Conservation (phyloP, 53 echinoderm and acorn worm genomes). For the Zoroaster sp. region DNA sequence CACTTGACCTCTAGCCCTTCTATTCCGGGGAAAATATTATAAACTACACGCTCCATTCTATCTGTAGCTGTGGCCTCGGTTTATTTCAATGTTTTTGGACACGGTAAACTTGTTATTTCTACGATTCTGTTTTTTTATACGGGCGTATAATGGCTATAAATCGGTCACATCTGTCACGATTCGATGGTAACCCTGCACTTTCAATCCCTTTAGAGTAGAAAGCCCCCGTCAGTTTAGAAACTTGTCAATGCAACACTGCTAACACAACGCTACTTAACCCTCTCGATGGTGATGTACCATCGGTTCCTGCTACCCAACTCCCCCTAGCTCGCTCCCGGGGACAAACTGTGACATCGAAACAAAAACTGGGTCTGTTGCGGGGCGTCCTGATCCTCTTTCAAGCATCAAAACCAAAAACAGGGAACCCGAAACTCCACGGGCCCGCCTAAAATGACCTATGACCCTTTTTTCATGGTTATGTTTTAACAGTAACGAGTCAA, state of each 20-base stretch:
- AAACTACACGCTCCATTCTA: neutral
- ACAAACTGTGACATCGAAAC: slow-evolving; percentile 19
- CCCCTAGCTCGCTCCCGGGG: neutral
- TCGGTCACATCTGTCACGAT: neutral
- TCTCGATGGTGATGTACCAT: neutral
- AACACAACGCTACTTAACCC: neutral
- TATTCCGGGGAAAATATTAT: neutral
- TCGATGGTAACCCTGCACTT: neutral
- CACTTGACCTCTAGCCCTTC: neutral
- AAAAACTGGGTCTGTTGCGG: slow-evolving; percentile 28
- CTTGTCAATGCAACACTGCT: neutral
- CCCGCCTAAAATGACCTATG: slow-evolving; percentile 11
- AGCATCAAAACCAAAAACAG: neutral
- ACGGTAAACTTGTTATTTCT: neutral
- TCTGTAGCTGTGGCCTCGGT: neutral
- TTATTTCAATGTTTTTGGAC: neutral
- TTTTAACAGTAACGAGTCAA: no score
- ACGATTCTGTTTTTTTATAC: neutral
- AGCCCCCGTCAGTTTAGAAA: neutral
- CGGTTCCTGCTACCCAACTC: neutral
- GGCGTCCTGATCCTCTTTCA: slow-evolving; percentile 34
- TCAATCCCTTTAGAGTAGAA: neutral
- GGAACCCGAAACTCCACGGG: slow-evolving; percentile 14
- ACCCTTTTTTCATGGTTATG: neutral
- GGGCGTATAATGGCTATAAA: neutral